Percentiles rank a stretch among this genome's conserved stretches.
These are phyloP conservation scores for Synanthedon formicaeformis DNA, from an alignment of 2,888 invertebrate species.

Conservation along the genomic window DNA sequence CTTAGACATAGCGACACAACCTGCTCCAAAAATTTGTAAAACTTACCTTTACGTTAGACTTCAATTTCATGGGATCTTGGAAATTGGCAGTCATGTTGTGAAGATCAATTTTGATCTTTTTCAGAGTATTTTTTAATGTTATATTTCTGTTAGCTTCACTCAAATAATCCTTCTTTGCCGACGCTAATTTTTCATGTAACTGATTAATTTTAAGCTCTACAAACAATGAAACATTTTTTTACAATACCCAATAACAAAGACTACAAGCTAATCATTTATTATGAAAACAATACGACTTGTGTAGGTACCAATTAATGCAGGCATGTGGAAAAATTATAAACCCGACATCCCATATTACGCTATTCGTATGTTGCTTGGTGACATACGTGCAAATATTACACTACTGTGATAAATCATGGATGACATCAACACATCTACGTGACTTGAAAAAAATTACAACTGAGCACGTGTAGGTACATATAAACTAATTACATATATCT, in stretches of 20 bases:
- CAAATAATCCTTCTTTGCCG: conserved; percentile 78
- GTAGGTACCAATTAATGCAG: background rate
- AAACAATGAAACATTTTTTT: no score
- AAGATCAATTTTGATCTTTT: conserved; percentile 84
- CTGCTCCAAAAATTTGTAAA: background rate
- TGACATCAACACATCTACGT: conserved; percentile 4
- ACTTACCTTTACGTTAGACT: conserved; percentile 65
- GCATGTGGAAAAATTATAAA: background rate
- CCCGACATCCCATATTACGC: background rate
- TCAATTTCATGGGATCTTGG: conserved; percentile 78
- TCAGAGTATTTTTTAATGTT: conserved; percentile 73
- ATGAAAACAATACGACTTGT: no score
- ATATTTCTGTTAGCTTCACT: conserved; percentile 74
- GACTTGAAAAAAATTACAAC: conserved; percentile 62
- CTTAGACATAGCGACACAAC: no score
- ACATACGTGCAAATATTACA: conserved; percentile 8
- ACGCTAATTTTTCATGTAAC: conserved; percentile 80
- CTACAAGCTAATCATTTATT: no score
- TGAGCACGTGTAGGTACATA: conserved; percentile 16
- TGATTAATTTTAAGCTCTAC: conserved; percentile 81
- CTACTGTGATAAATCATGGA: conserved; percentile 4
- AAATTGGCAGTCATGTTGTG: conserved; percentile 82
- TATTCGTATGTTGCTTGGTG: background rate
- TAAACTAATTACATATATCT: background rate
- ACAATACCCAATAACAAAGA: no score